Evolutionary conservation across 2,113 vertebrate genomes (phyloP).

Genomic region (Himantopus leucocephalus): DNA sequence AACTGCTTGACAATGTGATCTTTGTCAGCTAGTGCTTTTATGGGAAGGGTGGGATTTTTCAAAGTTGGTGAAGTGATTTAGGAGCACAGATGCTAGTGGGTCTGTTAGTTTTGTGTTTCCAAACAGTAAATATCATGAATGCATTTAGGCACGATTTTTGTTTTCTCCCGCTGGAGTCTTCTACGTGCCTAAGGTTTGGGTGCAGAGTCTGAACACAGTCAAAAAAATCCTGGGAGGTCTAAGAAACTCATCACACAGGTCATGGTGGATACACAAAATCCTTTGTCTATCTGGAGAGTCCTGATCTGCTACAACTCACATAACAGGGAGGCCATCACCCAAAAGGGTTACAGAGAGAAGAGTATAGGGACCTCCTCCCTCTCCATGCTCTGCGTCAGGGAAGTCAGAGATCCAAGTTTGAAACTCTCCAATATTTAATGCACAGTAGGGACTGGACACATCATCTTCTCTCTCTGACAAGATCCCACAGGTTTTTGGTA

Average conservation of each 20-base stretch:
- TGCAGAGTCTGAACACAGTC: not conserved
- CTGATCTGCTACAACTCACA: not conserved
- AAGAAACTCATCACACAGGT: not conserved
- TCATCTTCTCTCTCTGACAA: not conserved
- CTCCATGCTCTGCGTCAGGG: no score
- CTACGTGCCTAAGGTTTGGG: not conserved
- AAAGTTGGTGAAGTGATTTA: not conserved
- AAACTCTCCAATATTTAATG: not conserved
- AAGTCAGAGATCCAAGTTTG: not conserved
- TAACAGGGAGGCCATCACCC: not conserved
- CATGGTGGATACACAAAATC: not conserved
- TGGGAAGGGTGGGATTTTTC: not conserved
- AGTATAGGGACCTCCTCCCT: accelerated
- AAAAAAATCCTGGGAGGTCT: not conserved
- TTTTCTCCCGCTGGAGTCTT: not conserved
- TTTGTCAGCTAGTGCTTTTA: not conserved
- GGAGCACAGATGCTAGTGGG: not conserved
- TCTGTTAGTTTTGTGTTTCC: not conserved
- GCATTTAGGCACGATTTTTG: not conserved
- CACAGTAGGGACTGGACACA: not conserved
- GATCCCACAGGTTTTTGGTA: not conserved
- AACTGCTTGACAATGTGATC: not conserved
- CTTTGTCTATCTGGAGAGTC: not conserved
- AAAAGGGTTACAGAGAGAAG: not conserved
- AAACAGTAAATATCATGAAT: not conserved